phyloP scores from a whole-genome alignment of 2,113 vertebrate genomes.

The Piaya cayana region DNA sequence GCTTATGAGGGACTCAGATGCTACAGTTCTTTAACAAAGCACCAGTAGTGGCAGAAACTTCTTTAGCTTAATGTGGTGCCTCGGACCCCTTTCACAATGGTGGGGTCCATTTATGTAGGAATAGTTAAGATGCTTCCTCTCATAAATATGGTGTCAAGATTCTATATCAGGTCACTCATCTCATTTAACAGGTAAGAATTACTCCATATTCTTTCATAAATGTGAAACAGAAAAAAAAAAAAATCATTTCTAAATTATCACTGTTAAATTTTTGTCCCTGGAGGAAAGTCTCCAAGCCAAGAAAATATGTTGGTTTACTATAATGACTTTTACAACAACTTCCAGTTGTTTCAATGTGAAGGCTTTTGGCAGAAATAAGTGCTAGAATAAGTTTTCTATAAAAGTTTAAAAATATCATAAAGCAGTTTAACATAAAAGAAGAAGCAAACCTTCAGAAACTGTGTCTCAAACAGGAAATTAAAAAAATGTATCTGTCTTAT shows the following conservation, averaged over 20 bases:
- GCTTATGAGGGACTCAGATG: background rate
- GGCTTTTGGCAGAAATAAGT: background rate
- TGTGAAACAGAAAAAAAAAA: background rate
- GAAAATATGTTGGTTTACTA: rapidly evolving
- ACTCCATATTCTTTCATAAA: background rate
- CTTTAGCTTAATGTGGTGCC: background rate
- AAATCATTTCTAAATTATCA: background rate
- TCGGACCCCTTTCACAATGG: background rate
- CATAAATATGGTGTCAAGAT: background rate
- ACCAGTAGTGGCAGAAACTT: background rate
- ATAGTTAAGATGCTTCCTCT: background rate
- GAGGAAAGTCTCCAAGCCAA: background rate
- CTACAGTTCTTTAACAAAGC: background rate
- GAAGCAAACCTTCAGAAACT: background rate
- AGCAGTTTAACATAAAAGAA: background rate
- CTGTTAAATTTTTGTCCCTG: background rate
- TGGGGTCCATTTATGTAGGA: background rate
- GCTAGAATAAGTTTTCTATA: background rate
- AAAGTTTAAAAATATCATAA: background rate
- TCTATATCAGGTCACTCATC: background rate
- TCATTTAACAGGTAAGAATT: background rate
- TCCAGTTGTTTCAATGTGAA: background rate
- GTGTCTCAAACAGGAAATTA: background rate
- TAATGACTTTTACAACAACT: background rate
- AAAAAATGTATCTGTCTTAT: background rate